These are phyloP conservation scores for Dasypus novemcinctus DNA, from an alignment of 2,113 vertebrate genomes.

Conservation along the genomic window DNA sequence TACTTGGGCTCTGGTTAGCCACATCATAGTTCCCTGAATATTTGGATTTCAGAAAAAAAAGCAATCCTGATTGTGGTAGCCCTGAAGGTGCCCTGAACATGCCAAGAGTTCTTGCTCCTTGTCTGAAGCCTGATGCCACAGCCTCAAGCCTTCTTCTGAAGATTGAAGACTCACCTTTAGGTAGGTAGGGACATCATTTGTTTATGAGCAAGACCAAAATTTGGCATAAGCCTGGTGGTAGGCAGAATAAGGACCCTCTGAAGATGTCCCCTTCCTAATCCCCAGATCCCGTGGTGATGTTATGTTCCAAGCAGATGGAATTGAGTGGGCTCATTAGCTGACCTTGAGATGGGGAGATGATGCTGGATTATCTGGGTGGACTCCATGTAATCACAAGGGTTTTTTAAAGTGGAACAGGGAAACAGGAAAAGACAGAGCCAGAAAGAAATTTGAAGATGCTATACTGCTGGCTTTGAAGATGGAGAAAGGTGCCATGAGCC, in stretches of 20 bases:
- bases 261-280: background rate
- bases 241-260: background rate
- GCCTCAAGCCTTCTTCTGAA: background rate
- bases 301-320: background rate
- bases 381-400: background rate
- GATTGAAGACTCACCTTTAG: background rate
- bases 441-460: background rate
- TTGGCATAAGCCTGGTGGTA: background rate
- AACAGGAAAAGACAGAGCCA: background rate
- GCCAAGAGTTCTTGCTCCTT: background rate
- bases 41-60: background rate
- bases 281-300: background rate
- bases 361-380: background rate
- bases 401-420: background rate
- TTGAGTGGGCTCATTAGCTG: background rate
- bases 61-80: accelerated
- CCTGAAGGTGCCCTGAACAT: background rate
- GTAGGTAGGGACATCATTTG: background rate
- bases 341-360: background rate
- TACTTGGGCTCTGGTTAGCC: background rate
- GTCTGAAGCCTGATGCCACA: no score
- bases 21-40: background rate
- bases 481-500: background rate
- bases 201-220: background rate
- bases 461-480: background rate